Base-by-base conservation (phyloP, 2,888 invertebrate species). In the Platycheirus albimanus region DNA sequence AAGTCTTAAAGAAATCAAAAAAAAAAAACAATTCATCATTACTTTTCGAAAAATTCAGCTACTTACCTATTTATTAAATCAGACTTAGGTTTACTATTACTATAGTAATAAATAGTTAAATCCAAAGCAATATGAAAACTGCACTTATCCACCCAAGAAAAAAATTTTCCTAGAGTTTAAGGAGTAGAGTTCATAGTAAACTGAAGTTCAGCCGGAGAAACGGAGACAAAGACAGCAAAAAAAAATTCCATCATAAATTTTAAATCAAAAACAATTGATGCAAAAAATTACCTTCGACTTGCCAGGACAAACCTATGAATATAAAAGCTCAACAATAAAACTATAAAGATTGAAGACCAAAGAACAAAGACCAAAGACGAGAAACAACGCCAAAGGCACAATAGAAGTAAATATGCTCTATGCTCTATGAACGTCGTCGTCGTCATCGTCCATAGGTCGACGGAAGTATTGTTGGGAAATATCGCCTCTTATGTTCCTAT, bases 241-340 rank as follows among this genome's bases (percentile, higher is more conserved):
- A 66, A 77, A 64, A 72, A 72, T 64, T 45, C 36, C 72, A 72
- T 78, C 78, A 83, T 83, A 83, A 78, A 83, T 78, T 83, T 83
- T 58, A 83, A 78, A 83, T 83, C 83, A 83, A 83, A 83, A 83
- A 83, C 78, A 83, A 83, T 83, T 83, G 83, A 83, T 83, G 83
- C 83, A 83, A 83, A 74, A 83, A 83, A 83, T 83, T 83, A 78
- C 83, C 72, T 83, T 72, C 72, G 43, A 69, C 69, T 74, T 69
- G 56, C 58, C 67, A 51, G 56, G 83, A 63, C 78, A 58, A 80
- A 52, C 70, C 76, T 38, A 78, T 72, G 67, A 61, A 71, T 72
- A 54, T 64, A 67, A 52, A 67, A 63, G 61, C 64, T 43, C 17
- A 45, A 52, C 28, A 52, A 33, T 20, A 33, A 38, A 30, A 45